Conservation (phyloP, 2,797 vertebrate genomes). For the Pipistrellus nathusii region DNA sequence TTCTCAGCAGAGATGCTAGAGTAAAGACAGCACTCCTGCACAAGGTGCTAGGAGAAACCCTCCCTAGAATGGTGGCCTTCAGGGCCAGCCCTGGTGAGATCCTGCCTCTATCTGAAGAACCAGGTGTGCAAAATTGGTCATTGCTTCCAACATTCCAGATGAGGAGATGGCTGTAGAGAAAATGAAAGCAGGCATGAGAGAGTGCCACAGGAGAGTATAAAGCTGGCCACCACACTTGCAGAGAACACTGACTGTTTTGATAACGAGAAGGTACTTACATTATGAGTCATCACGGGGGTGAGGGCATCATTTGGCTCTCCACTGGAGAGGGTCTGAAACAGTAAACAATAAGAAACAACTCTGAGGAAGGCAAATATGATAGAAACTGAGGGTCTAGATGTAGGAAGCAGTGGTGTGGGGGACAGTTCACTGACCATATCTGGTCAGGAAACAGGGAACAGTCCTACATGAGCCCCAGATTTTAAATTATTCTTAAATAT, state of each 20-base stretch:
- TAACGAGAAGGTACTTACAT: constrained; percentile 59
- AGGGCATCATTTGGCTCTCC: constrained; percentile 19
- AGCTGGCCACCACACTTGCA: rapidly evolving
- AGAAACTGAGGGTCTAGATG: not conserved
- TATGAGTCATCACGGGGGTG: constrained; percentile 25
- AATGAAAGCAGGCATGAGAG: not conserved
- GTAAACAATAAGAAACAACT: not conserved
- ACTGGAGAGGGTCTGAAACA: constrained; percentile 52
- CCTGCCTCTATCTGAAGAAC: not conserved
- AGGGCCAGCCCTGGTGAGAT: not conserved
- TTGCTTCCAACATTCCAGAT: not conserved
- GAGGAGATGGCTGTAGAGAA: not conserved
- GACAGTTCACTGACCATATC: not conserved
- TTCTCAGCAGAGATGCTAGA: not conserved
- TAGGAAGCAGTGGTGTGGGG: no score
- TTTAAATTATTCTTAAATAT: not conserved
- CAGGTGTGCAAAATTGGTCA: not conserved
- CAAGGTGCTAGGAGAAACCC: not conserved
- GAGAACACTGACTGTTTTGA: not conserved
- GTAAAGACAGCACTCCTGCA: not conserved
- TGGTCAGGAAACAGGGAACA: not conserved
- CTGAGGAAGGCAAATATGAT: not conserved
- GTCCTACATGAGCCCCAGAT: not conserved
- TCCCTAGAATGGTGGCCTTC: not conserved
- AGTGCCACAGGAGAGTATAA: not conserved